Evolutionary conservation across 2,888 invertebrate genomes (phyloP).

Genomic region (Agrochola lychnidis): DNA sequence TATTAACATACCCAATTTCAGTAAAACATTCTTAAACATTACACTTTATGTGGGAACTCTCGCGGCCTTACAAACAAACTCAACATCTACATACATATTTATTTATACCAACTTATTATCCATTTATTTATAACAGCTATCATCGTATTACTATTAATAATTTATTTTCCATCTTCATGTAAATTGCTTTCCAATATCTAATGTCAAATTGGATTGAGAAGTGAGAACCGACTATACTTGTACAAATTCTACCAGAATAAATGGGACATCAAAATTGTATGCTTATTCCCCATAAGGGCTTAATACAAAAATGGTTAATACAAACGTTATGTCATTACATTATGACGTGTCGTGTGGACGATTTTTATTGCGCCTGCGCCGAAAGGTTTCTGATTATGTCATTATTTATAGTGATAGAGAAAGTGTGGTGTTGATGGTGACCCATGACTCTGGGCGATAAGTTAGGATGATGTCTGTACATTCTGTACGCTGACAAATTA

Average conservation of each 20-base stretch:
- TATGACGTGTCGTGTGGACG: constrained; percentile 55
- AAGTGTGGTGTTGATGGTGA: constrained; percentile 59
- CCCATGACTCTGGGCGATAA: constrained; percentile 56
- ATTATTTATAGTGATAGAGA: constrained; percentile 64
- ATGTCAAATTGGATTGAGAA: constrained; percentile 58
- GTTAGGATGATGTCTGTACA: constrained; percentile 48
- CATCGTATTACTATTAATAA: constrained; percentile 59
- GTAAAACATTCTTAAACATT: constrained; percentile 25
- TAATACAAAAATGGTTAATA: constrained; percentile 54
- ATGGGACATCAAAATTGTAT: constrained; percentile 41
- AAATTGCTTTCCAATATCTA: constrained; percentile 62
- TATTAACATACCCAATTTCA: constrained; percentile 52
- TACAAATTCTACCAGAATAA: constrained; percentile 19
- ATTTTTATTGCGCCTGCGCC: constrained; percentile 58
- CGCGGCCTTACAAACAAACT: constrained; percentile 39
- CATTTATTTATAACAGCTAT: constrained; percentile 53
- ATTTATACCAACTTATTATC: constrained; percentile 55
- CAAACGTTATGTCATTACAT: constrained; percentile 60
- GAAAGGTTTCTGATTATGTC: constrained; percentile 65
- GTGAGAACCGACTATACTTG: constrained; percentile 7
- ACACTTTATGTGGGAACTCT: constrained; percentile 52
- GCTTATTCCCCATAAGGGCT: constrained; percentile 11
- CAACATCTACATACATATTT: constrained; percentile 41
- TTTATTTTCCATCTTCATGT: constrained; percentile 58
- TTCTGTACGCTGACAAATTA: constrained; percentile 50